Evolutionary conservation across 2,888 invertebrate species (phyloP).

Genomic region (Meliscaeva auricollis): DNA sequence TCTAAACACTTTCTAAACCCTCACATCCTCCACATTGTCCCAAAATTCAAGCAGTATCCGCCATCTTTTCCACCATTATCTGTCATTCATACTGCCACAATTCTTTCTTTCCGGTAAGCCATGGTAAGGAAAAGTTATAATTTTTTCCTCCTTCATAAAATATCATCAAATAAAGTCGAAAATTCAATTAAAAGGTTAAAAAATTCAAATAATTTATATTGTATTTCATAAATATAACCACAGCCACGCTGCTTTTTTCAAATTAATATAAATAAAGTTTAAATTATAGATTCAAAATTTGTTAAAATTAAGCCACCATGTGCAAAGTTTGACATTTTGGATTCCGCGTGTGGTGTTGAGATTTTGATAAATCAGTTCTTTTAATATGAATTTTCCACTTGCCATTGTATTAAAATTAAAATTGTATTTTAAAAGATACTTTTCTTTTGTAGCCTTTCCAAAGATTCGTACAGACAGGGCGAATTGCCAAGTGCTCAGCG

Average conservation of each 20-base stretch:
- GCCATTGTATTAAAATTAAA: not conserved
- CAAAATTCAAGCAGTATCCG: slow-evolving; percentile 58
- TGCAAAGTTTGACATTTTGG: slow-evolving; percentile 65
- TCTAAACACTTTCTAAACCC: not conserved
- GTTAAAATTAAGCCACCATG: slow-evolving; percentile 51
- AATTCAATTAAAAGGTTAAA: slow-evolving; percentile 74
- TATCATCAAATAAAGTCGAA: slow-evolving; percentile 78
- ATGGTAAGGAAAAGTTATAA: slow-evolving; percentile 81
- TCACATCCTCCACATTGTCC: slow-evolving; percentile 60
- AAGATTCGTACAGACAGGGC: slow-evolving; percentile 98
- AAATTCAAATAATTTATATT: slow-evolving; percentile 75
- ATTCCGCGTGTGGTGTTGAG: slow-evolving; percentile 42
- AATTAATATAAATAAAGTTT: slow-evolving; percentile 7
- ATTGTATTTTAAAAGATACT: not conserved
- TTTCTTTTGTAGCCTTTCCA: slow-evolving; percentile 89
- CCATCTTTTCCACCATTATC: slow-evolving; percentile 60
- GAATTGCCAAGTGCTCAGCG: slow-evolving; percentile 97
- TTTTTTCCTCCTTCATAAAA: slow-evolving; percentile 77
- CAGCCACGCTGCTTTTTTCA: not conserved
- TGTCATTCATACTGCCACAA: slow-evolving; percentile 75
- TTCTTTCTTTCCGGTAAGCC: slow-evolving; percentile 84
- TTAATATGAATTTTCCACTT: not conserved
- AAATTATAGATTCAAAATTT: slow-evolving; percentile 2
- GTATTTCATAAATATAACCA: not conserved
- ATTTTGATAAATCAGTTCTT: not conserved